phyloP scores from a whole-genome alignment of 2,113 vertebrate genomes.

The Leiothrix lutea region DNA sequence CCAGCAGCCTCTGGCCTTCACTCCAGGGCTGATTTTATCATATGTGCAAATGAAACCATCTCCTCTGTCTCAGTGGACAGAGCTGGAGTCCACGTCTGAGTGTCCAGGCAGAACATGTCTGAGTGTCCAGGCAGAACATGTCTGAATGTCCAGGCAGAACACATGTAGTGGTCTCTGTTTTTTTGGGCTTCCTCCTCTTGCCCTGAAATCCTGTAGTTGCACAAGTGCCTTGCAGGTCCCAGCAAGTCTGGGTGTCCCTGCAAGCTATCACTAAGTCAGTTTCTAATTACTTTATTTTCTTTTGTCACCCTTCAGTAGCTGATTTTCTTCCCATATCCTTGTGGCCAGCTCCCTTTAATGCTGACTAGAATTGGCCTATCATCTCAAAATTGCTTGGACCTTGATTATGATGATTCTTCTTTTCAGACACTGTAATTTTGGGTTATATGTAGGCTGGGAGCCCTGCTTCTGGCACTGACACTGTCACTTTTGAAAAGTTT shows the following conservation, averaged over 20 bases:
- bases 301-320: neutral
- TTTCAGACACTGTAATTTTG: neutral
- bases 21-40: rapidly evolving
- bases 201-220: neutral
- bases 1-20: rapidly evolving
- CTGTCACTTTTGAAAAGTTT: neutral
- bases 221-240: neutral
- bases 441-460: neutral
- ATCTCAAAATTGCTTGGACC: neutral
- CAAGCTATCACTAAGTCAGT: neutral
- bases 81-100: neutral
- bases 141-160: neutral
- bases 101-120: neutral
- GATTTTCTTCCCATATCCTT: neutral
- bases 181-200: neutral
- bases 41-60: neutral
- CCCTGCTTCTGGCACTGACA: neutral
- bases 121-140: neutral
- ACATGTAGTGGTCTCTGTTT: rapidly evolving
- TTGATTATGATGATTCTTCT: neutral
- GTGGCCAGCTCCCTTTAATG: neutral
- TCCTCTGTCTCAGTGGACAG: neutral
- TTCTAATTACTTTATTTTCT: neutral
- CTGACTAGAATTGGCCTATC: neutral
- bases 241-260: neutral